phyloP scores from a whole-genome alignment of 2,113 vertebrate genomes.

The Oreocharis arfaki region DNA sequence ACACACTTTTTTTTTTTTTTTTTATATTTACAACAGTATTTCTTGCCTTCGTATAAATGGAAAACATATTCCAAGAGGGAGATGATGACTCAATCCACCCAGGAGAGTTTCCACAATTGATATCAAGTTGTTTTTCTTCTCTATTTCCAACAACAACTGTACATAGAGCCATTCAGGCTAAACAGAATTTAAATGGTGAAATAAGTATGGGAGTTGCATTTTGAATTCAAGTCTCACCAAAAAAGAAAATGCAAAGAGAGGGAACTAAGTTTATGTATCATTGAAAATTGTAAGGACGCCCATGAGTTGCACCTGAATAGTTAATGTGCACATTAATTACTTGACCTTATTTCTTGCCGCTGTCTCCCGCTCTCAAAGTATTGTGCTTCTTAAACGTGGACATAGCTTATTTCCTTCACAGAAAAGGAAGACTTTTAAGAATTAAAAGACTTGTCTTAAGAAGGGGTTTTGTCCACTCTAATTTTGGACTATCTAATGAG shows the following conservation, averaged over 20 bases:
- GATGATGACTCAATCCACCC: not conserved
- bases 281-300: not conserved
- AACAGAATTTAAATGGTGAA: not conserved
- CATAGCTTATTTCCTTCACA: not conserved
- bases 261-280: not conserved
- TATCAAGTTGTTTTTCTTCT: not conserved
- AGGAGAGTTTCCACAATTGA: not conserved
- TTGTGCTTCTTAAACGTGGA: not conserved
- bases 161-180: not conserved
- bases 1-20: not conserved
- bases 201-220: not conserved
- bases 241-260: accelerated
- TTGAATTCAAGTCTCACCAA: not conserved
- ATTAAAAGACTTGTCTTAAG: not conserved
- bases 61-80: not conserved
- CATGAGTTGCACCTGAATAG: not conserved
- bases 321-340: not conserved
- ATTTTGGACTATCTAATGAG: not conserved
- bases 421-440: not conserved
- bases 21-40: not conserved
- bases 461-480: not conserved
- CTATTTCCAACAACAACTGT: not conserved
- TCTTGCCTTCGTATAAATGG: not conserved
- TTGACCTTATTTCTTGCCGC: not conserved
- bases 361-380: not conserved